Percentiles rank a stretch among this genome's conserved stretches.
Evolutionary conservation across 2,888 invertebrate genomes (phyloP).

Genomic region (Dynastes grantii): DNA sequence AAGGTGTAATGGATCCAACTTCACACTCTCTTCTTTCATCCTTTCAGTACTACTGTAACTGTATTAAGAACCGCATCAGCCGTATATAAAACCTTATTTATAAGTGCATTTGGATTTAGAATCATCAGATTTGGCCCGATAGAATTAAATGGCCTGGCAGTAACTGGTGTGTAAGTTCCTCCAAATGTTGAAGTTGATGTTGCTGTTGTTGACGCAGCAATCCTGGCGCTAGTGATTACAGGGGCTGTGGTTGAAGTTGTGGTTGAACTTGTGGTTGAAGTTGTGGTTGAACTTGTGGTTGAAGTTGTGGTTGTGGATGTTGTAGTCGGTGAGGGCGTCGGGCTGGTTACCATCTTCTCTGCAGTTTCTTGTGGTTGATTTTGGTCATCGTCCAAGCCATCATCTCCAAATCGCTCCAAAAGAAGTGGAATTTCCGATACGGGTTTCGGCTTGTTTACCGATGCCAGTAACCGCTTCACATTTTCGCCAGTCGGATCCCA

Average conservation of each 20-base stretch:
- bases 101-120: conserved; percentile 47
- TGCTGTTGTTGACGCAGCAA: conserved; percentile 39
- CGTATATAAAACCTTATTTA: conserved; percentile 44
- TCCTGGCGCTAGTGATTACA: conserved; percentile 43
- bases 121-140: conserved; percentile 49
- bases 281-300: conserved; percentile 50
- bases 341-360: neutral
- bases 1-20: too few relatives aligned
- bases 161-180: conserved; percentile 5
- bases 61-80: conserved; percentile 50
- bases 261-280: conserved; percentile 49
- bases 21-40: neutral
- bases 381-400: conserved; percentile 6
- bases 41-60: conserved; percentile 39
- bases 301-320: conserved; percentile 43
- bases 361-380: conserved; percentile 50
- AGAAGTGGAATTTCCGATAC: conserved; percentile 18
- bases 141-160: conserved; percentile 48
- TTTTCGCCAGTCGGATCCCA: conserved; percentile 83
- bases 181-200: conserved; percentile 32
- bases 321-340: conserved; percentile 30
- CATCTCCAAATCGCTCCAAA: conserved; percentile 8
- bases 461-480: conserved; percentile 70
- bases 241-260: conserved; percentile 44
- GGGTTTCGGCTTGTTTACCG: conserved; percentile 55